Percentiles rank a stretch among this genome's conserved stretches.
Conservation (phyloP, 2,888 invertebrate genomes). For the Sesia bembeciformis region DNA sequence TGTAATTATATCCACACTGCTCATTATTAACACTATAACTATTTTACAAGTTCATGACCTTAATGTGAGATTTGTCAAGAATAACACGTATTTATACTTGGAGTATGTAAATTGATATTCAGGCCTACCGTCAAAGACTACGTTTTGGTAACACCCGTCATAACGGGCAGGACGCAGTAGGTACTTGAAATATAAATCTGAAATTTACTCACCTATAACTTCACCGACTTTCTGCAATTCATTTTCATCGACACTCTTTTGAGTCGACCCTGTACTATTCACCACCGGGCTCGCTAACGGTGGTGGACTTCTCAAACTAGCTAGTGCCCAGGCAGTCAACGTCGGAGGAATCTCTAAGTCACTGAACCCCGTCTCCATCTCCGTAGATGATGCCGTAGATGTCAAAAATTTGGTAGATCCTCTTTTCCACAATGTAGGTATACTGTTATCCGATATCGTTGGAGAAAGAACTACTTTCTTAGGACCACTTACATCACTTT, state of each 20-base stretch:
- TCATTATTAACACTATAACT: no score
- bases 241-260: conserved; percentile 50
- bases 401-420: conserved; percentile 61
- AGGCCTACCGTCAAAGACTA: no score
- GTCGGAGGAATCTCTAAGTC: conserved; percentile 66
- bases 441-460: conserved; percentile 59
- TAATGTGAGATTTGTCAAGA: no score
- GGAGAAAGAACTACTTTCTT: conserved; percentile 57
- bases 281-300: conserved; percentile 24
- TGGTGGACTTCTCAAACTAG: conserved; percentile 57
- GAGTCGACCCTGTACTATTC: conserved; percentile 31
- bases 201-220: conserved; percentile 36
- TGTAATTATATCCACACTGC: no score
- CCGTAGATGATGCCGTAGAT: conserved; percentile 35
- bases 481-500: conserved; percentile 48
- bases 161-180: neutral
- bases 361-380: conserved; percentile 23
- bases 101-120: no score
- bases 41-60: no score
- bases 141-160: no score
- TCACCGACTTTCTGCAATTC: conserved; percentile 62
- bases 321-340: conserved; percentile 68
- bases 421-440: conserved; percentile 62
- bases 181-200: neutral
- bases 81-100: no score